These are phyloP conservation scores for Telmatochromis sp. DNA, from an alignment of 2,113 vertebrate species.

Conservation along the genomic window DNA sequence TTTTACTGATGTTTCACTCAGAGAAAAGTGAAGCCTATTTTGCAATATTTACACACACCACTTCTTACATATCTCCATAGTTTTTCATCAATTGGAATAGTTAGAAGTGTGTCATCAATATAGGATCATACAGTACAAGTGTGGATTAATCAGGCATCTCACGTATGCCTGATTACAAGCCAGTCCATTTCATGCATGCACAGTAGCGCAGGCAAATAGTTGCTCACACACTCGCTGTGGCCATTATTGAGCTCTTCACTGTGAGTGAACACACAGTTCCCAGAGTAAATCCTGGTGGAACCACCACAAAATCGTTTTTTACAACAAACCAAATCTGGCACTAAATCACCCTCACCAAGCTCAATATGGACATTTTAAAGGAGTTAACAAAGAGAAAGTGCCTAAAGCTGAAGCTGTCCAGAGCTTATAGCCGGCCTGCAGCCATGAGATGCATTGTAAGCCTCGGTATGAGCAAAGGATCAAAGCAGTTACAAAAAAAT, in stretches of 20 bases:
- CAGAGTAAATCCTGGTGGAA: neutral
- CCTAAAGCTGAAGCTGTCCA: neutral
- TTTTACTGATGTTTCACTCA: neutral
- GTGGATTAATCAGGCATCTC: neutral
- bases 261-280: neutral
- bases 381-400: neutral
- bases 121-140: neutral
- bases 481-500: neutral
- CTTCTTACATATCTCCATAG: neutral
- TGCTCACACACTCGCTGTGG: neutral
- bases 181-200: neutral
- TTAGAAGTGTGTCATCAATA: neutral
- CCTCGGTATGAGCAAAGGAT: neutral
- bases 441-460: neutral
- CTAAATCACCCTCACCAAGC: neutral
- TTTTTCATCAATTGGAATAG: too few species aligned
- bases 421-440: neutral
- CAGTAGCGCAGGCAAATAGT: neutral
- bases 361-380: neutral
- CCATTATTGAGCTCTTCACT: neutral
- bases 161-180: neutral
- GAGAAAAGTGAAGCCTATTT: neutral
- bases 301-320: rapidly evolving
- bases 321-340: neutral
- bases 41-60: neutral